A percentile compares a stretch with the other conserved stretches of the same genome.
Conservation (phyloP, 2,797 vertebrate genomes). For the Pachyuromys duprasi region DNA sequence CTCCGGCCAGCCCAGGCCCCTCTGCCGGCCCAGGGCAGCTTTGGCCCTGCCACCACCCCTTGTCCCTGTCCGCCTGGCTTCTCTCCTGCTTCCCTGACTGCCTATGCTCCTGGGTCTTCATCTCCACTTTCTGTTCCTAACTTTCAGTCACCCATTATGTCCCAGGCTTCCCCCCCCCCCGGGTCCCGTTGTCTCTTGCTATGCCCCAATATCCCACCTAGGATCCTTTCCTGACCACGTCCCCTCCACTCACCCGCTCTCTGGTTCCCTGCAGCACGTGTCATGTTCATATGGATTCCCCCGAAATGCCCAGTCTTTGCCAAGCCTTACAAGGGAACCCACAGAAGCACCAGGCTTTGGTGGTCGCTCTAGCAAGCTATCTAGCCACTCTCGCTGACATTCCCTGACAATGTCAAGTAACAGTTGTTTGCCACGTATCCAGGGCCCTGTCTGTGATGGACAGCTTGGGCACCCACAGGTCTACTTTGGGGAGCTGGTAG, state of each 20-base stretch:
- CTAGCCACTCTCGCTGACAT: not conserved
- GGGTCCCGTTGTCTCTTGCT: too few species aligned
- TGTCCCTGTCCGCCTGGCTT: not conserved
- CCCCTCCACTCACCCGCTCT: not conserved
- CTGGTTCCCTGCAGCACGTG: not conserved
- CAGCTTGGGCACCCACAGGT: not conserved
- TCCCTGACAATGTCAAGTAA: not conserved
- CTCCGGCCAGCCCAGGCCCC: not conserved
- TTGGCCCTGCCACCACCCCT: not conserved
- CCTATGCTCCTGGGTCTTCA: not conserved
- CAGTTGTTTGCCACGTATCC: not conserved
- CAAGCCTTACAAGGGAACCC: not conserved
- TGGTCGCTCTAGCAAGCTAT: not conserved
- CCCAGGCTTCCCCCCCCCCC: not conserved
- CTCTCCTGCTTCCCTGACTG: not conserved
- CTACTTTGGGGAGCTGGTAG: constrained; percentile 46
- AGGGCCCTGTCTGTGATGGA: not conserved
- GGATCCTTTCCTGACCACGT: not conserved
- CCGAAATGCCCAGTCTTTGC: not conserved
- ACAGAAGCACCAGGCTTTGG: not conserved
- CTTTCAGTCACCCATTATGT: not conserved
- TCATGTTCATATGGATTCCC: not conserved
- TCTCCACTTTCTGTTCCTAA: not conserved
- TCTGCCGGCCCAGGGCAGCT: not conserved
- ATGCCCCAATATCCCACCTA: too few species aligned